Conservation (phyloP, 2,113 vertebrate species). For the Pampusana beccarii region DNA sequence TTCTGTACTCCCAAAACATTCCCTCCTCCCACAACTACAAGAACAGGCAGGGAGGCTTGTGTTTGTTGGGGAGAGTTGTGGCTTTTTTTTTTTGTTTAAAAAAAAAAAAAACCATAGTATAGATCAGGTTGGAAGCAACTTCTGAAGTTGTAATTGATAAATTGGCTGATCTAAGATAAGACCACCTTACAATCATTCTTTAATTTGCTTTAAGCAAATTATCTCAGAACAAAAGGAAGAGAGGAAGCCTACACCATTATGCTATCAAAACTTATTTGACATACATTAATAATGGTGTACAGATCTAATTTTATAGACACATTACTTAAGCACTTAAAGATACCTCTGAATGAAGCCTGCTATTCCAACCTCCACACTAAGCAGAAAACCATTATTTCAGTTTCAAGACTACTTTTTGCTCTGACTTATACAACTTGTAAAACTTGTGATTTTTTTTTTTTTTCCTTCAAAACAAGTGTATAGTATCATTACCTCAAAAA, state of each 20-base stretch:
- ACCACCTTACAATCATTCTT: background rate
- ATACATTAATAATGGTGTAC: background rate
- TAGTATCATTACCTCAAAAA: slow-evolving; percentile 62
- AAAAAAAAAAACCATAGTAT: no score
- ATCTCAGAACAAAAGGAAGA: background rate
- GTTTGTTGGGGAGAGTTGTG: background rate
- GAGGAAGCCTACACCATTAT: background rate
- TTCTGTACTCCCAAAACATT: background rate
- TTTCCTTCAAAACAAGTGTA: background rate
- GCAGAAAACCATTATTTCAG: background rate
- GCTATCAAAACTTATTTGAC: background rate
- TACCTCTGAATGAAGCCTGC: background rate
- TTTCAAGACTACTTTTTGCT: background rate
- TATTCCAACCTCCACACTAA: background rate
- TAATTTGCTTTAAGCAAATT: background rate
- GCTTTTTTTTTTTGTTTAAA: background rate
- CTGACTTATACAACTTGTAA: background rate
- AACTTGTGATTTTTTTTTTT: no score
- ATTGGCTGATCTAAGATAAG: background rate
- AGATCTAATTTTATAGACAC: background rate
- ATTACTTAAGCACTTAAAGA: background rate
- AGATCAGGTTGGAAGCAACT: background rate
- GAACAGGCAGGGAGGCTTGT: no score
- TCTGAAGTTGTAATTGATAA: background rate
- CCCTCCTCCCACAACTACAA: background rate